Base-by-base conservation (phyloP, 2,888 invertebrate species). In the Hartigia nigra region DNA sequence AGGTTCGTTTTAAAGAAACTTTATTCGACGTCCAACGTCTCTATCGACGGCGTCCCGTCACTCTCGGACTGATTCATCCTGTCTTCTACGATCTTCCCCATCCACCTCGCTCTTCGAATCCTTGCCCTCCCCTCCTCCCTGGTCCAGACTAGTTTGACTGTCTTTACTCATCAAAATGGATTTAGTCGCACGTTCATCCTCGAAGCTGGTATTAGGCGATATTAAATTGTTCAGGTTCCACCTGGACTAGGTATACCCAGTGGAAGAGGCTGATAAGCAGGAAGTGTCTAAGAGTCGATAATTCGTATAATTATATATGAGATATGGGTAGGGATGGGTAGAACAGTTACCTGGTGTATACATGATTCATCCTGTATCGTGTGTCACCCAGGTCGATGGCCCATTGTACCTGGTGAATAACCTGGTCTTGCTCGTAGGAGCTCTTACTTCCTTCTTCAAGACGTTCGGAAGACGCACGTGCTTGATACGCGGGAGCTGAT, bases 11-110 rank as follows among this genome's bases (percentile, higher is more conserved):
- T 1, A 31, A 14, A 72, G 72, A 72, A 34, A 31, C 23, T 72
- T 72, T 14, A 32, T 72, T 31, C 31, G 72, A 72, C 72, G 31
- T 5, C 23, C 31, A 32, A 72, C 72, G 72, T 34, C 31, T 72
- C 32, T 72, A 72, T 72, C 72, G 72, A 72, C 72, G 72, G 31
- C 31, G 72, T 55, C 55, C 72, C 72, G 72, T 72, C 72, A 72
- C 72, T 72, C 72, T 55, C 9, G 23, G 1, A 5, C 55, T 23
- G 23, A 23, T 55, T 35, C 55, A 23, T 23, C 55, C 23, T 9
- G 55, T 55, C 23, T 55, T 55, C 9, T 55, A 55, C 5, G 55
- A 39, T 39, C 14, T 39, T 23, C 14, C 5, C 4, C 55, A 55
- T 2, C 23, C 23, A 2, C 9, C 23, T 2, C 23, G 2, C 55